These are phyloP conservation scores for Fundulus diaphanus DNA, from an alignment of 2,797 vertebrate genomes.

Conservation along the genomic window DNA sequence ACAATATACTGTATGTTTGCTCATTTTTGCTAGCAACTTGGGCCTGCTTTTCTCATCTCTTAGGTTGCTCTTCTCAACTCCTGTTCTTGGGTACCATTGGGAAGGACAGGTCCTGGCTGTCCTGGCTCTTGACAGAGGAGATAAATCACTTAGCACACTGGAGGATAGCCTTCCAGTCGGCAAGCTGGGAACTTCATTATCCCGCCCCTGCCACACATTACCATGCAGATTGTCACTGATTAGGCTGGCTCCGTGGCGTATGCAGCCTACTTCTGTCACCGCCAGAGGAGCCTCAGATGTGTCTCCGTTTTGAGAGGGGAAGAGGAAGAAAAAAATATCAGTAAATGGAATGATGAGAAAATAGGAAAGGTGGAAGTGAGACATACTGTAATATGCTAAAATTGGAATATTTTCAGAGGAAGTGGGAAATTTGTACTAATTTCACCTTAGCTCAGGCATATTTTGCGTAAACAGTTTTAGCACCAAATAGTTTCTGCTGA, in stretches of 20 bases:
- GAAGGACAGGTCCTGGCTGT: slow-evolving; percentile 97
- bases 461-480: slow-evolving; percentile 22
- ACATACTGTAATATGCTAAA: slow-evolving; percentile 34
- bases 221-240: slow-evolving; percentile 96
- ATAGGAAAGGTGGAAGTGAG: slow-evolving; percentile 47
- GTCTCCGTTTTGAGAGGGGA: slow-evolving; percentile 80
- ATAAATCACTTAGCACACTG: slow-evolving; percentile 98
- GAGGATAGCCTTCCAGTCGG: slow-evolving; percentile 97
- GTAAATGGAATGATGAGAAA: slow-evolving; percentile 15
- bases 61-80: slow-evolving; percentile 84
- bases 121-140: slow-evolving; percentile 98
- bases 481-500: slow-evolving; percentile 50
- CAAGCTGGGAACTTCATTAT: slow-evolving; percentile 99
- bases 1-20: slow-evolving; percentile 52
- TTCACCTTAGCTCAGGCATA: slow-evolving; percentile 12
- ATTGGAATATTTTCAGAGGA: slow-evolving; percentile 50
- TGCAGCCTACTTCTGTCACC: slow-evolving; percentile 95
- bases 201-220: slow-evolving; percentile 96
- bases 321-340: slow-evolving; percentile 34
- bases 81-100: slow-evolving; percentile 87
- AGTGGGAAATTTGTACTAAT: slow-evolving; percentile 50
- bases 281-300: slow-evolving; percentile 85
- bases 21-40: slow-evolving; percentile 69
- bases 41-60: slow-evolving; percentile 66
- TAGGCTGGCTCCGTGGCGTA: slow-evolving; percentile 84